Evolutionary conservation across 2,113 vertebrate genomes (phyloP).

Genomic region (Procavia capensis): DNA sequence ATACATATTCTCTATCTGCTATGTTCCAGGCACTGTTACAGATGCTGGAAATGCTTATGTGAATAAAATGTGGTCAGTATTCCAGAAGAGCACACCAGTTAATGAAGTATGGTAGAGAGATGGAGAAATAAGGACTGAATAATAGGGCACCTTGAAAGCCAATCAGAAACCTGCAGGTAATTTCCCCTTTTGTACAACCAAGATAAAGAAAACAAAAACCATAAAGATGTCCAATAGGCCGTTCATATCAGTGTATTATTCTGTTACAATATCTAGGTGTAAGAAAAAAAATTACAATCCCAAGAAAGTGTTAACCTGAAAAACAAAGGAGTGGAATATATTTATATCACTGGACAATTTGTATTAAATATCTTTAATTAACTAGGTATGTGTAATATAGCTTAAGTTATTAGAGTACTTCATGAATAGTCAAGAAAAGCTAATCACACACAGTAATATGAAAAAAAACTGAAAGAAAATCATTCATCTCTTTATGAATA

Average conservation of each 20-base stretch:
- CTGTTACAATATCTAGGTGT: background rate
- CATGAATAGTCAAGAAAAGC: constrained; percentile 51
- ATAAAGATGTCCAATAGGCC: no score
- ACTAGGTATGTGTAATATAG: background rate
- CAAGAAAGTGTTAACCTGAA: background rate
- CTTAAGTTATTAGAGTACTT: background rate
- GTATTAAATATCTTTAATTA: constrained; percentile 46
- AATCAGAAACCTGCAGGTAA: background rate
- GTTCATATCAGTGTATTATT: background rate
- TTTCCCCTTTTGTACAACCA: background rate
- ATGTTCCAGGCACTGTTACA: background rate
- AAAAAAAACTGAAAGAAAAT: constrained; percentile 54
- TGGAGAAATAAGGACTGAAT: background rate
- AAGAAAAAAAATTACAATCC: background rate
- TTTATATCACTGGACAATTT: background rate
- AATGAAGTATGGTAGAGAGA: background rate
- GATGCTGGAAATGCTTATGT: background rate
- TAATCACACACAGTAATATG: background rate
- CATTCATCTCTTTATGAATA: constrained; percentile 11
- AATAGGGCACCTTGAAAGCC: background rate
- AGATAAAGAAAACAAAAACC: background rate
- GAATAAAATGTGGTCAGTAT: background rate
- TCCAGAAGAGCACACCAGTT: background rate
- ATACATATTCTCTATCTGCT: background rate
- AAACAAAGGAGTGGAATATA: background rate